These are phyloP conservation scores for Saccostrea echinata DNA, from an alignment of 1,140 invertebrate genomes.

Conservation along the genomic window DNA sequence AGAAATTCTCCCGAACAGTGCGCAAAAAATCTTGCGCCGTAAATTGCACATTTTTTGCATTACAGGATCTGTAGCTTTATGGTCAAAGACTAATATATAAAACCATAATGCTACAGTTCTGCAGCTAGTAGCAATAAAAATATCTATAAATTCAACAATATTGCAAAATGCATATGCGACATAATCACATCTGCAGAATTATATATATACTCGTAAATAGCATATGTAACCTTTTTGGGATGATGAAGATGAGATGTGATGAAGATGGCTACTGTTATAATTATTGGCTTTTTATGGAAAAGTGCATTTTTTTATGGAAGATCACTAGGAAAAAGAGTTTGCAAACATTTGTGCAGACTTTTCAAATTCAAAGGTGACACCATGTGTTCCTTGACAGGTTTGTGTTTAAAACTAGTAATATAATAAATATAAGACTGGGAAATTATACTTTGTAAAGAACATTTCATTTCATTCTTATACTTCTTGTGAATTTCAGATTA, in stretches of 20 bases:
- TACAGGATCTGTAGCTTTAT: too few species aligned
- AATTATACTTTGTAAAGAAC: neutral
- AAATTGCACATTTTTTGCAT: too few species aligned
- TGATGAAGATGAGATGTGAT: conserved; percentile 47
- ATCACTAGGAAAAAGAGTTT: neutral
- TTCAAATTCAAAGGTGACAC: conserved; percentile 32
- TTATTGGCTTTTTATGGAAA: conserved; percentile 29
- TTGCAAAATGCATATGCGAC: too few species aligned
- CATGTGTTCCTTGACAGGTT: conserved; percentile 46
- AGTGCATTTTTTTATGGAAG: conserved; percentile 26
- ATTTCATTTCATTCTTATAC: neutral
- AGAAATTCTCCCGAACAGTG: too few species aligned
- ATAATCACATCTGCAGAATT: too few species aligned
- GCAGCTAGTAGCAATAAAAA: neutral
- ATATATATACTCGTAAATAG: too few species aligned
- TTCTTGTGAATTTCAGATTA: neutral
- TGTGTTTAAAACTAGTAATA: too few species aligned
- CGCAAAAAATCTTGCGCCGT: too few species aligned
- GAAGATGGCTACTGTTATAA: conserved; percentile 31
- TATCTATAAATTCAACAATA: neutral
- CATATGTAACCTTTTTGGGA: too few species aligned
- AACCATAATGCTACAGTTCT: too few species aligned
- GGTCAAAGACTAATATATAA: too few species aligned
- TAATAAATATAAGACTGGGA: too few species aligned
- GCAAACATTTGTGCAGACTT: conserved; percentile 36